Base-by-base conservation (phyloP, 2,113 vertebrate species). In the Caloenas nicobarica region DNA sequence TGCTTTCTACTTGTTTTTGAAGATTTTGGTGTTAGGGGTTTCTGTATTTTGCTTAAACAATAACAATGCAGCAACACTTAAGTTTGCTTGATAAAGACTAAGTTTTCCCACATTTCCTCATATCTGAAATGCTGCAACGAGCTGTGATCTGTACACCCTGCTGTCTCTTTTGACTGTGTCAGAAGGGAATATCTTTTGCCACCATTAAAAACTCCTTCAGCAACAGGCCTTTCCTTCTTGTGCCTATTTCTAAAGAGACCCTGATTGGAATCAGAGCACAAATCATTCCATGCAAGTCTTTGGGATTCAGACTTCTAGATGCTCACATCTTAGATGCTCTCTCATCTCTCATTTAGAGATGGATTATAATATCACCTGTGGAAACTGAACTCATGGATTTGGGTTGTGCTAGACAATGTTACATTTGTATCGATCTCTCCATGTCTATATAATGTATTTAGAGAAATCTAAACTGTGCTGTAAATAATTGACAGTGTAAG, bases 1-100 rank as follows among this genome's bases (percentile, higher is more conserved):
- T 83, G 53, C 88, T 93, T 95, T 91, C 34, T 58, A 24, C 60
- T 93, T 93, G 82, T 81, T 94, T 93, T 91, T 88, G 64, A 73
- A 81, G 72, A 34, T 88, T 93, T 76, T 83, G 72, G n/a, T 86
- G 13, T 86, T 66, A 31, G 19, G 44, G 4, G 1, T 66, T 73
- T 93, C 28, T 79, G 16, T 68, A 13, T 33, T 29, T 88, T 86
- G 48, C 65, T 78, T 90, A 74, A 86, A 74, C 28, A 54, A 11
- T 42, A 83, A 91, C 90, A 86, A 83, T 68, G n/a, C 64, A 68
- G 16, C 53, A 91, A 42, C 3, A 2, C n/a, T 62, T 90, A 16
- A 29, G 6, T 79, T 88, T 36, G 17, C 19, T 71, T 64, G 36
- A 34, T 83, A 48, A 62, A 53, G 65, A 33, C 84, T 44, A 16